Evolutionary conservation across 2,113 vertebrate genomes (phyloP), one percentile per base, ranked within the genome.

Genomic region (Protobothrops mucrosquamatus): DNA sequence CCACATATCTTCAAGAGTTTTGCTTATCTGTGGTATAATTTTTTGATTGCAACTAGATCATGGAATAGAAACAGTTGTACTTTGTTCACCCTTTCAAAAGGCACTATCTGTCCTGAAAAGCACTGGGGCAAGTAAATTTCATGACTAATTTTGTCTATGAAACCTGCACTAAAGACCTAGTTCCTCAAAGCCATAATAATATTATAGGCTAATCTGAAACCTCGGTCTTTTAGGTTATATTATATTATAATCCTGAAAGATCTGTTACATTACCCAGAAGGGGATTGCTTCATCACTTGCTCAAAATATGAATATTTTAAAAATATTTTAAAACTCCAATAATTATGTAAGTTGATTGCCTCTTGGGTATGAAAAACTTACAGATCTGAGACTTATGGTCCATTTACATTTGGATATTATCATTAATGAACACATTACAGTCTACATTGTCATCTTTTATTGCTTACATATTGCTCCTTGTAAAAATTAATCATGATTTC

Each of bases 361-460:
- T 94, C 91, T 94, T 29, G 22, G 85, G 89, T 52, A 59, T 1
- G 5, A 89, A 24, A 94, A 48, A 0, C 54, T 15, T 3, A 29
- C 3, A 51, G 8, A 93, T 69, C 85, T 91, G 91, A 86, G 74
- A 61, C 10, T 91, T 89, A 4, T 0, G 6, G 64, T 92, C 10
- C 46, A 39, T 92, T 92, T 48, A 26, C 5, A 90, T 85, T 92
- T 4, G 1, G 3, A 85, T 64, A 87, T 3, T 26, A n/a, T 61
- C 61, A 92, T 86, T 26, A 89, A 57, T 94, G 86, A 92, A 92
- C 5, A 34, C 0, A 14, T 54, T 54, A 88, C 55, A 88, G 22
- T 57, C 14, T 34, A 48, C 64, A 57, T 61, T 93, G 29, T 57
- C 61, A 59, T 92, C 46, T 8, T 88, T 48, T 94, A 93, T 89